Conservation (phyloP, 1,140 invertebrate species). For the Stegodyphus dumicola region DNA sequence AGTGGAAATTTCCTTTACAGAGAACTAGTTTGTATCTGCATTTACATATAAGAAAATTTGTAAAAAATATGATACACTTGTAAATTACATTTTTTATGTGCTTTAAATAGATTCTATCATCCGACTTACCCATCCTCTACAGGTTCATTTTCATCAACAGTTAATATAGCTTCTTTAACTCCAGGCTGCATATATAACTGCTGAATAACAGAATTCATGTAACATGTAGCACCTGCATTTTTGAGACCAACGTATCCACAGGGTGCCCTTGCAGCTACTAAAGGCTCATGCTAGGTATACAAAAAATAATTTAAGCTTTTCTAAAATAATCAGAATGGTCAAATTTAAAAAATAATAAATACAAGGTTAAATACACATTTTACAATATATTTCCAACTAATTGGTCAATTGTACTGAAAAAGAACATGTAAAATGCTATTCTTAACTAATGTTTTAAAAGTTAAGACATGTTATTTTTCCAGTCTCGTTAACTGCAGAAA, state of each 20-base stretch:
- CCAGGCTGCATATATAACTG: conserved; percentile 73
- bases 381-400: no score
- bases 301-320: conserved; percentile 19
- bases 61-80: no score
- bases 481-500: no score
- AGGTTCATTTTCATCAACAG: conserved; percentile 67
- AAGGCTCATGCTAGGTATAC: conserved; percentile 70
- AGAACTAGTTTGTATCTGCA: no score
- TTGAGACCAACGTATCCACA: conserved; percentile 74
- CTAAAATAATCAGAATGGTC: not conserved
- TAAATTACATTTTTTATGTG: no score
- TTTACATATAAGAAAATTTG: no score
- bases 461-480: no score
- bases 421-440: no score
- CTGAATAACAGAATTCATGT: conserved; percentile 76
- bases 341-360: not conserved
- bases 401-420: no score
- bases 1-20: no score
- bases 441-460: no score
- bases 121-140: conserved; percentile 67
- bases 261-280: conserved; percentile 70
- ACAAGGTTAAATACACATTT: not conserved
- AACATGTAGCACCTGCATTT: conserved; percentile 76
- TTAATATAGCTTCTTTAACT: conserved; percentile 70
- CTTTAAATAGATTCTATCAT: no score